These are phyloP conservation scores for Lasioglossum zephyrum DNA, from an alignment of 2,888 invertebrate species.

Conservation along the genomic window DNA sequence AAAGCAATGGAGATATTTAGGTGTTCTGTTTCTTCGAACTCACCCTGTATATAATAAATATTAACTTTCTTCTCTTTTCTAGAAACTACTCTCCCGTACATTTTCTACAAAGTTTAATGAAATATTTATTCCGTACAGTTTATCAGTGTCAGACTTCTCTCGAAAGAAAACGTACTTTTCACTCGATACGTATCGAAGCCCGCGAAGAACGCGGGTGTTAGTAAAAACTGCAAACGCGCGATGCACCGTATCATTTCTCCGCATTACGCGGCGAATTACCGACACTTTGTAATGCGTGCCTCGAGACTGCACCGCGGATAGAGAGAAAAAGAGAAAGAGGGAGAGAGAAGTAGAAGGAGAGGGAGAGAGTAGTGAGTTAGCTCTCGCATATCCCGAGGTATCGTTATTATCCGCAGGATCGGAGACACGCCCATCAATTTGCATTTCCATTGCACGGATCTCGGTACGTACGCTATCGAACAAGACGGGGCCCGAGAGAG, in stretches of 20 bases:
- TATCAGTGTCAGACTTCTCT: background rate
- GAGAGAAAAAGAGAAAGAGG: background rate
- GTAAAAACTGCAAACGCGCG: background rate
- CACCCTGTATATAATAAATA: too few relatives aligned
- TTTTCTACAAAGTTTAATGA: background rate
- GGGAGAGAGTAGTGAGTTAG: background rate
- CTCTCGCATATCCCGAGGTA: constrained; percentile 24
- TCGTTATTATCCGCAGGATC: constrained; percentile 49
- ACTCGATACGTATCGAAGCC: background rate
- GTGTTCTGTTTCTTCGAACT: too few relatives aligned
- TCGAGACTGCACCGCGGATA: background rate
- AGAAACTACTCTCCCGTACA: background rate
- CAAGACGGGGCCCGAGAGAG: constrained; percentile 30
- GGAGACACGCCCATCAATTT: constrained; percentile 67
- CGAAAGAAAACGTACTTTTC: background rate
- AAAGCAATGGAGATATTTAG: too few relatives aligned
- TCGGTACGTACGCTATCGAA: constrained; percentile 57
- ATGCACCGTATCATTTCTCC: constrained; percentile 30
- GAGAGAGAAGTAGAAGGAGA: background rate
- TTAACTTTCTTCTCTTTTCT: too few relatives aligned
- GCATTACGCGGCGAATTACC: constrained; percentile 42
- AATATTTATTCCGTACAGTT: background rate
- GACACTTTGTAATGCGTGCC: constrained; percentile 23
- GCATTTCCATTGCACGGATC: constrained; percentile 61
- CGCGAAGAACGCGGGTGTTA: background rate